Evolutionary conservation across 1,140 invertebrate species (phyloP).

Genomic region (Cydia fagiglandana): DNA sequence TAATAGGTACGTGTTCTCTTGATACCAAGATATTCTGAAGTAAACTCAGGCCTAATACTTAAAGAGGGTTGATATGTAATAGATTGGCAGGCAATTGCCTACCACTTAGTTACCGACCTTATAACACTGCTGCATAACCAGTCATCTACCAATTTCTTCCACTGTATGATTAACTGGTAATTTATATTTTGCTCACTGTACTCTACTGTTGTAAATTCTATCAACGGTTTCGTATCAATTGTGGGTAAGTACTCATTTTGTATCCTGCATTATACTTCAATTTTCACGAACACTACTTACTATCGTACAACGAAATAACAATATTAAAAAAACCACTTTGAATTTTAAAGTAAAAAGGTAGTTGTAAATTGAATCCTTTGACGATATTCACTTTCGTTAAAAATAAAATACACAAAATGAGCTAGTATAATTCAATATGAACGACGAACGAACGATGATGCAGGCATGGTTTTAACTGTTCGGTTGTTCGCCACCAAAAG

Average conservation of each 20-base stretch:
- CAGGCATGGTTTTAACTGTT: too few species aligned
- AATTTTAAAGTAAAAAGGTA: too few species aligned
- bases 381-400: too few species aligned
- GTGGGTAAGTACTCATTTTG: neutral
- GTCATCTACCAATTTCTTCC: conserved; percentile 8
- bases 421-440: too few species aligned
- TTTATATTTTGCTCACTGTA: neutral
- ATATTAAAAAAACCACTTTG: too few species aligned
- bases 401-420: too few species aligned
- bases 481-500: too few species aligned
- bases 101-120: neutral
- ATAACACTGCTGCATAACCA: neutral
- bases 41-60: neutral
- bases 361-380: too few species aligned
- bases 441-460: too few species aligned
- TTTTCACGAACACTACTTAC: too few species aligned
- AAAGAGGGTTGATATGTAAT: neutral
- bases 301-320: too few species aligned
- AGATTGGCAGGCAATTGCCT: neutral
- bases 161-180: neutral
- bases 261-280: neutral
- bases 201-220: neutral
- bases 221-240: neutral
- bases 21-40: neutral
- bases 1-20: neutral